phyloP scores from a whole-genome alignment of 2,113 vertebrate species.

The Dascyllus trimaculatus region DNA sequence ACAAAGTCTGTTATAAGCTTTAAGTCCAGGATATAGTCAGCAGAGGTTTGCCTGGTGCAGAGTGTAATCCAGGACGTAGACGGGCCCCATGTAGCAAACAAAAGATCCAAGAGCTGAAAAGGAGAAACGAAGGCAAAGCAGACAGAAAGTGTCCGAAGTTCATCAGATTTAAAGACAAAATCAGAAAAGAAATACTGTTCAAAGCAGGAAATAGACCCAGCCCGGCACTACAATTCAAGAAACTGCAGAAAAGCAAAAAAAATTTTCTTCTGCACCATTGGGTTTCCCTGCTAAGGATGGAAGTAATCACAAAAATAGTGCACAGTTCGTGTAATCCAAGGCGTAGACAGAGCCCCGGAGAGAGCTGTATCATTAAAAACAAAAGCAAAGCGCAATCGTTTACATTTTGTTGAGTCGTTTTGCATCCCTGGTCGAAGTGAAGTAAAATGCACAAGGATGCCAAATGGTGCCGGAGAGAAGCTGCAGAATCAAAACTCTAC shows the following conservation, averaged over 20 bases:
- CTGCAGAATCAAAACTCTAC: no score
- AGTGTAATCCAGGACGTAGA: constrained; percentile 33
- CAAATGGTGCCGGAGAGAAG: background rate
- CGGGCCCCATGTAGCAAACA: background rate
- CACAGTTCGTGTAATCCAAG: constrained; percentile 8
- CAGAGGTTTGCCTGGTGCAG: background rate
- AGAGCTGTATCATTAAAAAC: no score
- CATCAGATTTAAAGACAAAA: background rate
- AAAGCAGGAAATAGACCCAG: constrained; percentile 47
- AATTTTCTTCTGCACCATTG: constrained; percentile 6
- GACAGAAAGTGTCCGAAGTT: constrained; percentile 19
- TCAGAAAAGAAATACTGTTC: background rate
- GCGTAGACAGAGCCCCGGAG: constrained; percentile 4
- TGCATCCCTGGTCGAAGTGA: background rate
- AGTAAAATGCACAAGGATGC: no score
- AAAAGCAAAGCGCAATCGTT: background rate
- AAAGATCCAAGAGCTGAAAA: background rate
- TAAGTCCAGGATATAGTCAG: constrained; percentile 36
- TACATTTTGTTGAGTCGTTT: background rate
- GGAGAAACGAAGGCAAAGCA: constrained; percentile 12
- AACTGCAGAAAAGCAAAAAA: background rate
- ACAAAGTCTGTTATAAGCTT: background rate
- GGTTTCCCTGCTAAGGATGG: background rate
- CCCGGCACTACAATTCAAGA: background rate
- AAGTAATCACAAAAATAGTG: constrained; percentile 9